Evolutionary conservation across 2,113 vertebrate species (phyloP), one percentile per base, ranked within the genome.

Genomic region (Recurvirostra avosetta): DNA sequence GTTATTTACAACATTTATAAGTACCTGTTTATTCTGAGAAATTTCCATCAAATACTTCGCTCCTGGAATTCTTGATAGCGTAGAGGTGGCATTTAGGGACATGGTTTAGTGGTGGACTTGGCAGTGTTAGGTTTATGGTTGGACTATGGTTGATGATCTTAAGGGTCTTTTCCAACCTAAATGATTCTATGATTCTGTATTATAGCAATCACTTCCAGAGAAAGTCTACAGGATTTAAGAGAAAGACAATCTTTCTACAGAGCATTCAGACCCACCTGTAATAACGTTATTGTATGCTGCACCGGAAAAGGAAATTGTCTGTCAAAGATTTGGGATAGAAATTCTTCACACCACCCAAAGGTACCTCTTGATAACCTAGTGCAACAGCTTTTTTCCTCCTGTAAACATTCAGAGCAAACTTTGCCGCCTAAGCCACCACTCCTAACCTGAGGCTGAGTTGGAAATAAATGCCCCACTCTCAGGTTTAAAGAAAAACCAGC

Each of bases 401-500:
- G 68, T 56, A 95, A 94, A 92, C 80, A 91, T 29, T 68, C 74
- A 78, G 41, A 86, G 68, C 52, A 94, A 90, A 95, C 65, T 84
- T 63, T 66, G 47, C 85, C 78, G 71, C 62, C 55, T 91, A 45
- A 78, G 62, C 58, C 89, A 95, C 86, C 59, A 19, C 80, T 91
- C 88, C 97, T 85, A 90, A 87, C 81, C 88, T 56, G 59, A 86
- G 94, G 93, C 95, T 89, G 92, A 90, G 79, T 29, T 78, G 89
- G 82, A 92, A 95, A 89, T 58, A 92, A 96, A 78, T 79, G 83
- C 73, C 73, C 65, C 41, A 41, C 88, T 92, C 95, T 97, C 71
- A 81, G 72, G 82, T 97, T 97, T 94, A 95, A 96, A 97, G 96
- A 61, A 92, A 95, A 97, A 96, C 0, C 92, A 89, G 86, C 89